Conservation (phyloP, 2,888 invertebrate genomes). For the Teleogryllus oceanicus region DNA sequence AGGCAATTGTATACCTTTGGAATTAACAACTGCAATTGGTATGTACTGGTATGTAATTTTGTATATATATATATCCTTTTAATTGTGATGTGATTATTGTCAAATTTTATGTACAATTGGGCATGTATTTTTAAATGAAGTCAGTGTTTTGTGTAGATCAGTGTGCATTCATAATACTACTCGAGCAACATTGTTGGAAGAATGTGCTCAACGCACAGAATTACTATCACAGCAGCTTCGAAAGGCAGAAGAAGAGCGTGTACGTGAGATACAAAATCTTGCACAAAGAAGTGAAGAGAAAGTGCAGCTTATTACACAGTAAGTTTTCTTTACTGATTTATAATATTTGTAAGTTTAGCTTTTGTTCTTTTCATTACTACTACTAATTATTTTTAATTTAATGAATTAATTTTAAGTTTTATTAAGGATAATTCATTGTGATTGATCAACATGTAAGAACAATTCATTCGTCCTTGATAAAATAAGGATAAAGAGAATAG, state of each 20-base stretch:
- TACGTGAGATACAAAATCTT: slow-evolving; percentile 35
- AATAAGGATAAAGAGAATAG: no score
- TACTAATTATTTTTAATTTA: no score
- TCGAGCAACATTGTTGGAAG: slow-evolving; percentile 21
- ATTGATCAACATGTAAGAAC: neutral
- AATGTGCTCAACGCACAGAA: slow-evolving; percentile 27
- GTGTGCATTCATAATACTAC: slow-evolving; percentile 26
- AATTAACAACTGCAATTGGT: slow-evolving; percentile 43
- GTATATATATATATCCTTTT: no score
- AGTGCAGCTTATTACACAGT: slow-evolving; percentile 27
- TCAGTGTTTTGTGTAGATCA: neutral
- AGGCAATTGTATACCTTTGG: slow-evolving; percentile 47
- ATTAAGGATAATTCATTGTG: no score
- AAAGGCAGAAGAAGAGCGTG: slow-evolving; percentile 39
- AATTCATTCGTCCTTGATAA: neutral
- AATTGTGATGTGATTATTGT: no score
- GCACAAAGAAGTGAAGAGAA: slow-evolving; percentile 24
- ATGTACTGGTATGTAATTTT: neutral
- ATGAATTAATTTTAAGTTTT: no score
- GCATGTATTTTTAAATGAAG: neutral
- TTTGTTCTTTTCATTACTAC: no score
- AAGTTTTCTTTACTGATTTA: neutral
- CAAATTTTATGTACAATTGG: no score
- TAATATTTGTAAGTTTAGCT: no score
- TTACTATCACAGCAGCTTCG: slow-evolving; percentile 39